A percentile compares a stretch with the other conserved stretches of the same genome.
These are phyloP conservation scores for Lineus longissimus DNA, from an alignment of 1,140 invertebrate genomes.

Conservation along the genomic window DNA sequence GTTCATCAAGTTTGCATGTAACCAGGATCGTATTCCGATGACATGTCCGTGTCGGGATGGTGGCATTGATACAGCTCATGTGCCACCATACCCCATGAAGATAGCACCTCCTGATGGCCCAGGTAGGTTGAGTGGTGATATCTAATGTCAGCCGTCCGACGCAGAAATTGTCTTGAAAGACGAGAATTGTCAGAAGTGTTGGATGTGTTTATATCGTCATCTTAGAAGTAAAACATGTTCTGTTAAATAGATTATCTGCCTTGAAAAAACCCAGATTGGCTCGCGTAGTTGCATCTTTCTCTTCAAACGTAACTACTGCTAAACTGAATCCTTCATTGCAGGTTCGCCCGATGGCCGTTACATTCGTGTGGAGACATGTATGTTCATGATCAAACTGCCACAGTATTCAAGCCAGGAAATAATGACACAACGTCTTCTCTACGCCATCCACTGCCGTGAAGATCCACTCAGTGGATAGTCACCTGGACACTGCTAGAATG, in stretches of 20 bases:
- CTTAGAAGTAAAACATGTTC: no score
- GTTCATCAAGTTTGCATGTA: slow-evolving; percentile 55
- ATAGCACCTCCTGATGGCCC: slow-evolving; percentile 53
- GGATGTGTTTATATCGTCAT: no score
- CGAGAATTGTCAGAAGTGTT: no score
- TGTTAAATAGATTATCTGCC: no score
- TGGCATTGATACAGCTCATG: slow-evolving; percentile 41
- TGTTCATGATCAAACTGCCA: slow-evolving; percentile 55
- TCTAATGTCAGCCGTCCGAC: no score
- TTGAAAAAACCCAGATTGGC: no score
- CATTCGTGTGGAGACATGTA: slow-evolving; percentile 53
- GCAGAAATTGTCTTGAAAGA: no score
- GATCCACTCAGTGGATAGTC: slow-evolving; percentile 53
- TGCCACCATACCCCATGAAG: slow-evolving; percentile 55
- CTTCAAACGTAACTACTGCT: no score
- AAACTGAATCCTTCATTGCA: slow-evolving; percentile 21
- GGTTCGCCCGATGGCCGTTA: slow-evolving; percentile 44
- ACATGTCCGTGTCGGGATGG: slow-evolving; percentile 49
- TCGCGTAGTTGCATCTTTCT: no score
- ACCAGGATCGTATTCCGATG: slow-evolving; percentile 51
- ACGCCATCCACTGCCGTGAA: slow-evolving; percentile 50
- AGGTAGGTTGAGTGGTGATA: slow-evolving; percentile 29
- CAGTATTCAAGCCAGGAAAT: slow-evolving; percentile 49
- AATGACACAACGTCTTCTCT: slow-evolving; percentile 47
- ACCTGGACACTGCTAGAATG: no score